These are phyloP conservation scores for Chroicocephalus ridibundus DNA, from an alignment of 2,113 vertebrate species.

Conservation along the genomic window DNA sequence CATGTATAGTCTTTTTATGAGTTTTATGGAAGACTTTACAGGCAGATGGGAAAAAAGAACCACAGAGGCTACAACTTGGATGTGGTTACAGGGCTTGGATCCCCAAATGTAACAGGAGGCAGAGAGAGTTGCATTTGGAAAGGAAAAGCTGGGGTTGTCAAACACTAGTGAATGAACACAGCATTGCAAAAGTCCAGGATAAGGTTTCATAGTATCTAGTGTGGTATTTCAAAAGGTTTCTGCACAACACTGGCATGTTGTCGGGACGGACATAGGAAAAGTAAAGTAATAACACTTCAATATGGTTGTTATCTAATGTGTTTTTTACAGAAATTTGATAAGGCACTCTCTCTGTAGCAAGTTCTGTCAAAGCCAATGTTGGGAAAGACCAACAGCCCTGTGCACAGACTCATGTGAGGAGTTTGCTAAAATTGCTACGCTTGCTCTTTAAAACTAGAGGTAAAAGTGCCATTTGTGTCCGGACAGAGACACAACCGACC, in stretches of 20 bases:
- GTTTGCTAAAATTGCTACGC: neutral
- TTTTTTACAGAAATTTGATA: neutral
- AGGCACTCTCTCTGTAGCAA: neutral
- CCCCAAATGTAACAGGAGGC: neutral
- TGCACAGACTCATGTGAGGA: neutral
- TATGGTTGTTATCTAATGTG: neutral
- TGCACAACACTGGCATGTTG: neutral
- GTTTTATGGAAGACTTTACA: neutral
- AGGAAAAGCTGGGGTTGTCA: neutral
- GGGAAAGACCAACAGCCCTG: neutral
- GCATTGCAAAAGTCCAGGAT: neutral
- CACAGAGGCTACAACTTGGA: neutral
- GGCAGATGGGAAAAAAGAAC: neutral
- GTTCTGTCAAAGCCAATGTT: neutral
- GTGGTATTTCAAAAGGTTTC: neutral
- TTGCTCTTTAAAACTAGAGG: neutral
- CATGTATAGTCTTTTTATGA: neutral
- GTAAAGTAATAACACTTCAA: neutral
- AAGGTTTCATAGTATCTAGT: neutral
- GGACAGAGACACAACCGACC: fast-evolving
- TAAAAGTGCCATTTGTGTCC: neutral
- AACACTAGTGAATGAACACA: neutral
- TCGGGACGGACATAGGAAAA: neutral
- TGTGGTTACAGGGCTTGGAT: neutral
- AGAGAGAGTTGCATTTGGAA: neutral